A percentile compares a stretch with the other conserved stretches of the same genome.
Conservation (phyloP, 2,113 vertebrate genomes). For the Clarias batrachus region DNA sequence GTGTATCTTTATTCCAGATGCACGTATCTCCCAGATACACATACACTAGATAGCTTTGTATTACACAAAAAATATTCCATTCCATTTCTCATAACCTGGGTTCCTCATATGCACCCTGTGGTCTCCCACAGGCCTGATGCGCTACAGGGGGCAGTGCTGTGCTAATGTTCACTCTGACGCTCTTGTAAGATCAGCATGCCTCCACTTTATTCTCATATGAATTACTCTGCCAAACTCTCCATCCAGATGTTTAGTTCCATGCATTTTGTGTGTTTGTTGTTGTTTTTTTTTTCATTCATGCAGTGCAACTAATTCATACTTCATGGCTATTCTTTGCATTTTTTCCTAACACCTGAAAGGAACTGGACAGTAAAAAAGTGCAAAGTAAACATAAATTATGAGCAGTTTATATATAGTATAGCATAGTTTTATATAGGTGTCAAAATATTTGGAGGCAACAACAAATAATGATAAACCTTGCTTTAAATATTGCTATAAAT, state of each 20-base stretch:
- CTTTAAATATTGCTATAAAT: no score
- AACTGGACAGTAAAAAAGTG: neutral
- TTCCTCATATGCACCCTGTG: neutral
- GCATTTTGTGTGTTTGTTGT: neutral
- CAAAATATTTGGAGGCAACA: neutral
- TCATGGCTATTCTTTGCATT: neutral
- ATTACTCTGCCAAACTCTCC: conserved; percentile 12
- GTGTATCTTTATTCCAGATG: neutral
- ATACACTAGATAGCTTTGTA: neutral
- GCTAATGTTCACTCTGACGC: conserved; percentile 22
- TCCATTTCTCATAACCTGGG: neutral
- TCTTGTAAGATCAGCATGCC: neutral
- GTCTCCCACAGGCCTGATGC: neutral
- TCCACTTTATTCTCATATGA: conserved; percentile 22
- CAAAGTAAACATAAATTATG: neutral
- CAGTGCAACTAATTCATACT: neutral
- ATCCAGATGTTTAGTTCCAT: conserved; percentile 21
- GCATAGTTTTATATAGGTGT: neutral
- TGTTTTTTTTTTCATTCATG: neutral
- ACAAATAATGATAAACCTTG: neutral
- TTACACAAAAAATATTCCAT: neutral
- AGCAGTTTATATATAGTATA: no score
- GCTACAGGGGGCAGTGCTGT: conserved; percentile 46
- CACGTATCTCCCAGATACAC: no score
- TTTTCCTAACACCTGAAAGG: neutral